phyloP scores from a whole-genome alignment of 2,888 invertebrate genomes.

The Crepidodera aurea region DNA sequence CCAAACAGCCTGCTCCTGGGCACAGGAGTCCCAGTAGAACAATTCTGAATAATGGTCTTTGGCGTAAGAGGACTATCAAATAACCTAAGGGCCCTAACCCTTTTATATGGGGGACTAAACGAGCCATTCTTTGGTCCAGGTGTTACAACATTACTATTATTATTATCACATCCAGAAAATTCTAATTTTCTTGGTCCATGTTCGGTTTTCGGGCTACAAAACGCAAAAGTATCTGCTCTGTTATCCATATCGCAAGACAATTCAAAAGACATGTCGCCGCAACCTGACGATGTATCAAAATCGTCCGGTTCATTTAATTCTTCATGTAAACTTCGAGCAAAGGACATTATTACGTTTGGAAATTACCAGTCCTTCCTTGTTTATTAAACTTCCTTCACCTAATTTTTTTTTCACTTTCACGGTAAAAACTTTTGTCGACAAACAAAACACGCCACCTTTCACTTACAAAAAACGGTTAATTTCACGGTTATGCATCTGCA shows the following conservation, averaged over 20 bases:
- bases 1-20: constrained; percentile 65
- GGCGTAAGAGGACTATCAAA: constrained; percentile 89
- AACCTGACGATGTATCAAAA: constrained; percentile 63
- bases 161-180: constrained; percentile 61
- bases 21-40: constrained; percentile 62
- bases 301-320: constrained; percentile 53
- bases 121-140: constrained; percentile 54
- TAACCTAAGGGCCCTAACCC: constrained; percentile 70
- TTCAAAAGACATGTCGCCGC: constrained; percentile 73
- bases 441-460: constrained; percentile 36
- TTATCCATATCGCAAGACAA: constrained; percentile 66
- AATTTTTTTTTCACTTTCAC: constrained; percentile 13
- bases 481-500: constrained; percentile 49
- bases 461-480: constrained; percentile 47
- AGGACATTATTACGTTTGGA: constrained; percentile 47
- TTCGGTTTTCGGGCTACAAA: constrained; percentile 62
- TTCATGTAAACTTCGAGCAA: constrained; percentile 44
- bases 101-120: constrained; percentile 69
- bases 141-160: constrained; percentile 36
- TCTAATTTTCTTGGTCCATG: constrained; percentile 70
- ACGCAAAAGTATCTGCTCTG: constrained; percentile 34
- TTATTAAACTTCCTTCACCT: constrained; percentile 7
- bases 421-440: constrained; percentile 35
- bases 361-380: constrained; percentile 19
- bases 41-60: constrained; percentile 80